Base-by-base conservation (phyloP, 2,888 invertebrate genomes). In the Stenoptilia bipunctidactyla region DNA sequence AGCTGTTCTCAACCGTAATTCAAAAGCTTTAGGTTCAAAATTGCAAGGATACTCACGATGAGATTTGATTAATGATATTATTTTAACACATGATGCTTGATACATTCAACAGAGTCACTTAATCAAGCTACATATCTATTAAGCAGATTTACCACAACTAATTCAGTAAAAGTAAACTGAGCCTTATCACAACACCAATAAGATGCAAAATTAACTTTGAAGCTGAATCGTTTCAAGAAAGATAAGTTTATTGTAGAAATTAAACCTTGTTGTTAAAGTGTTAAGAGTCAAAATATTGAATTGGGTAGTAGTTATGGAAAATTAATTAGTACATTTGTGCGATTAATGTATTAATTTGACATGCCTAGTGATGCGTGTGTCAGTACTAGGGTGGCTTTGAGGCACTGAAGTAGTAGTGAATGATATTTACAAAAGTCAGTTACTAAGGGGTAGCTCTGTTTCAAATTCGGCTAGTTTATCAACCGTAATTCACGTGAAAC, bases 271-370 rank as follows among this genome's bases (percentile, higher is more conserved):
- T 9, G 4, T 2, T 30, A 9, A 30, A 10, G n/a, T 30, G 6
- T 9, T 30, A 30, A 30, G 12, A 12, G 4, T 8, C 3, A 2
- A 30, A 8, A 3, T 9, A 9, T 8, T 8, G 30, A 30, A 12
- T 4, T 4, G 2, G 4, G 9, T 30, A 2, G 10, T 9, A n/a
- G 30, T 20, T 20, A 20, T 30, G 30, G 30, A 12, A 30, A n/a
- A 30, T 30, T 30, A 30, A 30, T 30, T 30, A 9, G 6, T 8
- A 10, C 12, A 12, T 30, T 30, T 30, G 30, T 30, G 3, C 9
- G 30, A 30, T 30, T 30, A 30, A 30, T 30, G 30, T 30, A n/a
- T n/a, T 30, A 30, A 30, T 30, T 30, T 30, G 30, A 30, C 30
- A n/a, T 30, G 30, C 12, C 12, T 30, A 30, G 30, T 30, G 30